Evolutionary conservation across 2,888 invertebrate genomes (phyloP), one percentile per base, ranked within the genome.

Genomic region (Aspidapion aeneum): DNA sequence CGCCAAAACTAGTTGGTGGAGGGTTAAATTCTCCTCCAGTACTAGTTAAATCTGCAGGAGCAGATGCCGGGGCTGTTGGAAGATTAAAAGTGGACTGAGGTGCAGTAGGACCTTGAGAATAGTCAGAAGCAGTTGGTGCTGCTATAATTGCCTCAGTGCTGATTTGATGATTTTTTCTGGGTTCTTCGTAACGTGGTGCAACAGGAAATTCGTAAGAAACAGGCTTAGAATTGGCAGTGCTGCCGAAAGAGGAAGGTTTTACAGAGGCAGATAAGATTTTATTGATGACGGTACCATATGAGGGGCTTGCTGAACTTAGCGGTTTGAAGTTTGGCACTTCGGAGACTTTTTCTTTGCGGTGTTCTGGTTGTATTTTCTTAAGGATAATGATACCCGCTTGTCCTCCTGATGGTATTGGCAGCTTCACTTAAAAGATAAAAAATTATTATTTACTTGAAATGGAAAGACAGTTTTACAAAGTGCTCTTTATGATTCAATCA

Each of bases 351-450:
- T 63, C 66, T 18, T 62, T 63, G 22, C 66, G 63, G 49, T 69
- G 64, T 1, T 66, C 59, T 22, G 18, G 57, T 7, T 74, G 76
- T 22, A 79, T 76, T 73, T 77, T 80, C 76, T 78, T 77, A 66
- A 80, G 68, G 35, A 80, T 75, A 56, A 80, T 70, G 54, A 80
- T 71, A 61, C 79, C 80, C 21, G 74, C 73, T 48, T 75, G 76
- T 51, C 65, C 65, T 68, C 71, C 75, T 62, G 69, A 69, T 55
- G 70, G 69, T 66, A 66, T 68, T 56, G 70, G 69, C 65, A 66
- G 69, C 63, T 71, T 70, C 57, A 55, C 74, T 72, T 73, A 66
- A 72, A 72, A 71, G 63, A 69, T 72, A 73, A 71, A 74, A 69
- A 49, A 62, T 19, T 17, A 22, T 21, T 18, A 56, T 18, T 56